Evolutionary conservation across 2,797 vertebrate genomes (phyloP).

Genomic region (Oophaga sylvatica): DNA sequence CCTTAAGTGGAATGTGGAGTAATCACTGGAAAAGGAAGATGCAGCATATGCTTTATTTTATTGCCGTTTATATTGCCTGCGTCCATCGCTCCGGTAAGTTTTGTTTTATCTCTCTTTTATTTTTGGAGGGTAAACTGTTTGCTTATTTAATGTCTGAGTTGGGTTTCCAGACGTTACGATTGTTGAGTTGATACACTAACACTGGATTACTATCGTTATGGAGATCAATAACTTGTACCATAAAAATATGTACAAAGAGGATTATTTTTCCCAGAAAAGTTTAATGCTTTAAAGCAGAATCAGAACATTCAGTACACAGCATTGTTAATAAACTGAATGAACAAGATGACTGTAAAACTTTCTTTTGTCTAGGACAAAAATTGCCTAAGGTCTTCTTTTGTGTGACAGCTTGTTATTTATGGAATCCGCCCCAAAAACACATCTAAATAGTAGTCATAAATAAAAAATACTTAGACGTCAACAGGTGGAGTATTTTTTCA

Average conservation of each 20-base stretch:
- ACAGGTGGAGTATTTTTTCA: background rate
- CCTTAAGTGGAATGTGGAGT: conserved; percentile 74
- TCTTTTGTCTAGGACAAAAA: conserved; percentile 1
- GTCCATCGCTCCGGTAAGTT: conserved; percentile 76
- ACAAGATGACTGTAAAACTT: background rate
- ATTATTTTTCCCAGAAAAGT: background rate
- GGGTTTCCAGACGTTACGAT: background rate
- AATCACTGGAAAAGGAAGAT: conserved; percentile 81
- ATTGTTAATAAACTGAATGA: background rate
- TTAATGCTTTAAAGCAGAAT: background rate
- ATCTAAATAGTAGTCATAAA: background rate
- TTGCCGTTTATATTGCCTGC: conserved; percentile 66
- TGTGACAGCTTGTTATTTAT: background rate
- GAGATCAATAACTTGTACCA: background rate
- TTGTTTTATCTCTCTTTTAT: background rate
- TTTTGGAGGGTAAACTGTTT: background rate
- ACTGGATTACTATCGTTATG: background rate
- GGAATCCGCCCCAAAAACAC: background rate
- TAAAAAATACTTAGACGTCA: background rate
- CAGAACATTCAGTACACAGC: background rate
- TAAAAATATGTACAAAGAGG: background rate
- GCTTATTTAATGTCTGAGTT: background rate
- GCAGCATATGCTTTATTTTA: conserved; percentile 68
- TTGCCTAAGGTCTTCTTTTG: background rate
- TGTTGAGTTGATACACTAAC: background rate